Base-by-base conservation (phyloP, 2,113 vertebrate species). In the Apus apus region DNA sequence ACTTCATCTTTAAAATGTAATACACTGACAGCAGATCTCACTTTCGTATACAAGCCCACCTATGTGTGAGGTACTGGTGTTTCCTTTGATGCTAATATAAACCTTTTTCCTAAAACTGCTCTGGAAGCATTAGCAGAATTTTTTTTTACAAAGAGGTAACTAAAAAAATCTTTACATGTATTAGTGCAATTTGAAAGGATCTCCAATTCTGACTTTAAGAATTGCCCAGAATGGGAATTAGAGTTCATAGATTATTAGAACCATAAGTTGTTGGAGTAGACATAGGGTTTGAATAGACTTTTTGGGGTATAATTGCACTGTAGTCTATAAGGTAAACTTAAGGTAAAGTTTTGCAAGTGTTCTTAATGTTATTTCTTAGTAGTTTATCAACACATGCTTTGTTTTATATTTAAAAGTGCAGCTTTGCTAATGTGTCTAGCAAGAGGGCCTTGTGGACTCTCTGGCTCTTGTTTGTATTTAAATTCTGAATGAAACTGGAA, bases 1-100 rank as follows among this genome's bases (percentile, higher is more conserved):
- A 50, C 10, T 23, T 40, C 5, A 3, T 82, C 25, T 79, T 79
- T 71, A 45, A 40, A 60, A 38, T 0, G 0, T 22, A 14, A 14
- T 38, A 11, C 5, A 4, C 2, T 60, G n/a, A 20, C 60, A 70
- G 46, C 60, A 62, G 40, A n/a, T 66, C 5, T 2, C n/a, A 25
- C 14, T 57, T 77, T 40, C 4, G 11, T 0, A 1, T 38, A 15
- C 15, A 71, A 77, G 16, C 46, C 58, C 29, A 57, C 23, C 61
- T 16, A 0, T 30, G 50, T 18, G 9, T n/a, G 36, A 79, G 18
- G 36, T 70, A 83, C 46, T 50, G 43, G 11, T 67, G 25, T 51
- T 92, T 50, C n/a, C 34, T 74, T 43, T 56, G 40, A 6, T 54
- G 43, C 40, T 62, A 29, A 54, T n/a, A 50, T 2, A 54, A 73